Evolutionary conservation across 2,888 invertebrate genomes (phyloP), one percentile per base, ranked within the genome.

Genomic region (Andrena fulva): DNA sequence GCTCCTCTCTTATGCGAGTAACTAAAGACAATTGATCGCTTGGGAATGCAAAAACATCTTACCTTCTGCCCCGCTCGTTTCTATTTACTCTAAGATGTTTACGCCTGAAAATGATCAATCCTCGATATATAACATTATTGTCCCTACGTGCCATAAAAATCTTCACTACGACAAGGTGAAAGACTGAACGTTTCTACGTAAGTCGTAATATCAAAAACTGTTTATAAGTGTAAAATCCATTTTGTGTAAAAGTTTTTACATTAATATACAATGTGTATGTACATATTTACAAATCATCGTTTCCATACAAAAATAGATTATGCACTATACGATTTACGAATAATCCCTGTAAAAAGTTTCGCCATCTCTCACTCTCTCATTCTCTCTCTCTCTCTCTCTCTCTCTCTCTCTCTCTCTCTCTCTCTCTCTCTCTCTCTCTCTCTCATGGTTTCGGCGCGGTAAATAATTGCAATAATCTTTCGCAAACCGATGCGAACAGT

Each of bases 151-250:
- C 20, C 10, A 48, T 52, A 75, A 71, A 72, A 54, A 78, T 60
- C 42, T 24, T 60, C 3, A 8, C 64, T 77, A 73, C 48, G 56
- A 73, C 73, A 80, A 80, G 77, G 85, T 80, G 66, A 86, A 86
- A 79, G 50, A 77, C 72, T 80, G 73, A 84, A 79, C 42, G 66
- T 84, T 35, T 74, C 78, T 87, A 80, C 12, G 69, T 56, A 56
- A 64, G n/a, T 82, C 56, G 60, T 75, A 80, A 88, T 85, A 85
- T 87, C 64, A 87, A 87, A 91, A 91, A 91, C 89, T 78, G 87
- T 92, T 91, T 86, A 91, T 91, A 91, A 88, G 91, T 93, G 92
- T 91, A 93, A 92, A 93, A 92, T 87, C 86, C 75, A 80, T 90
- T 82, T 90, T 89, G 87, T 91, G 91, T 86, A 91, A 91, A 92